Percentiles rank a stretch among this genome's conserved stretches.
These are phyloP conservation scores for Mormyrus iriodes DNA, from an alignment of 2,113 vertebrate genomes.

Conservation along the genomic window DNA sequence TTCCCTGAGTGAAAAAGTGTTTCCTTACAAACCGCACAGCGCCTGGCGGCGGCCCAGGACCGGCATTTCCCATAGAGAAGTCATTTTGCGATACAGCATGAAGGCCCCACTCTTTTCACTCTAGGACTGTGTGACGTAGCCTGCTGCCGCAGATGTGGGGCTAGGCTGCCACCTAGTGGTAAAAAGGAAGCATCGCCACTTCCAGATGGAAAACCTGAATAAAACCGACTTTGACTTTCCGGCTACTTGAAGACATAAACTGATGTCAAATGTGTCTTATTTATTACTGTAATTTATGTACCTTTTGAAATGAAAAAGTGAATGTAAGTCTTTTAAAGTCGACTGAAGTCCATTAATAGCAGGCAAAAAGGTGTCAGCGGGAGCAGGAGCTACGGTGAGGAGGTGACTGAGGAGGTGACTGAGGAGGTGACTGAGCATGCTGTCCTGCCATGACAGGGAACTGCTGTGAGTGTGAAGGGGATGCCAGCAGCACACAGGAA, in stretches of 20 bases:
- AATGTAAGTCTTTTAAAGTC: not conserved
- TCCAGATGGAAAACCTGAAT: not conserved
- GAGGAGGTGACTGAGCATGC: conserved; percentile 91
- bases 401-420: conserved; percentile 95
- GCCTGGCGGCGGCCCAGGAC: not conserved
- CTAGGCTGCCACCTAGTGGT: conserved; percentile 49
- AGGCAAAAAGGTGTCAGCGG: not conserved
- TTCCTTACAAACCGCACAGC: no score
- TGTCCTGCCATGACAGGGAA: conserved; percentile 65
- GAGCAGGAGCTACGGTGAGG: conserved; percentile 71
- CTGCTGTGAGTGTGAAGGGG: not conserved
- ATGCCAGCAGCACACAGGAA: not conserved
- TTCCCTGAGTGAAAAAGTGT: conserved; percentile 3
- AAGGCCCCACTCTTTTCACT: not conserved
- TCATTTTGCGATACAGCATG: not conserved
- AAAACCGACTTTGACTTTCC: not conserved
- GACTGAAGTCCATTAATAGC: not conserved
- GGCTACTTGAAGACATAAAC: not conserved
- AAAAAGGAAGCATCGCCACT: no score
- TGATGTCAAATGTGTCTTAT: not conserved
- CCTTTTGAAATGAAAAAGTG: not conserved
- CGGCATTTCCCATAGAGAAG: conserved; percentile 4
- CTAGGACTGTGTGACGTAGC: not conserved
- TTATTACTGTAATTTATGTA: not conserved
- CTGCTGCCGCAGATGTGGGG: not conserved